phyloP scores from a whole-genome alignment of 2,797 vertebrate species.

The Psittacula derbiana region DNA sequence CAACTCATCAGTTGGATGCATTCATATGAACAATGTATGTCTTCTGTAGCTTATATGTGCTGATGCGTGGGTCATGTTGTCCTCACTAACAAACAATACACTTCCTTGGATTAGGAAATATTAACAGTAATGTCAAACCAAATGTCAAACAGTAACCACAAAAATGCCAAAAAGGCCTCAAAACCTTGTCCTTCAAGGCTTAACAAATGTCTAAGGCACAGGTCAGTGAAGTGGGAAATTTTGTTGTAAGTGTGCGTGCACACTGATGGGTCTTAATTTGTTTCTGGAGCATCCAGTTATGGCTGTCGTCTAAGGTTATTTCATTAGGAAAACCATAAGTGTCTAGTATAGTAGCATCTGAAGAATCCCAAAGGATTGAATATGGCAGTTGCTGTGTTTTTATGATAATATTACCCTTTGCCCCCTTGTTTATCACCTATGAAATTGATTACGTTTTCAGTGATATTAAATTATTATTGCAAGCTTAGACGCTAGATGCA shows the following conservation, averaged over 20 bases:
- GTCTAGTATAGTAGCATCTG: not conserved
- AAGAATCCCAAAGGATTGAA: not conserved
- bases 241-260: not conserved
- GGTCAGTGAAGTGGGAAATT: not conserved
- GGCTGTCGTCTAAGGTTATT: not conserved
- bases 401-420: conserved; percentile 7
- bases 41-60: not conserved
- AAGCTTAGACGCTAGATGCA: not conserved
- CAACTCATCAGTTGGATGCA: not conserved
- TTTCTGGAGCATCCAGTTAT: not conserved
- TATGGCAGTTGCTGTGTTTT: not conserved
- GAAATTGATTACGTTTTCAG: conserved; percentile 21
- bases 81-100: not conserved
- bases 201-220: not conserved
- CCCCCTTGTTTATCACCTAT: conserved; percentile 14
- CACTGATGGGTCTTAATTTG: not conserved
- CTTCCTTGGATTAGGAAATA: not conserved
- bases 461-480: not conserved
- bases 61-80: not conserved
- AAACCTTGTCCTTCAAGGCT: not conserved
- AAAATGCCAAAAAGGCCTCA: not conserved
- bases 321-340: not conserved
- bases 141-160: not conserved
- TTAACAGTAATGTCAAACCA: not conserved
- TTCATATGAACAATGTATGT: not conserved